Percentiles rank a stretch among this genome's conserved stretches.
Evolutionary conservation across 2,888 invertebrate species (phyloP).

Genomic region (Caenorhabditis sp.): DNA sequence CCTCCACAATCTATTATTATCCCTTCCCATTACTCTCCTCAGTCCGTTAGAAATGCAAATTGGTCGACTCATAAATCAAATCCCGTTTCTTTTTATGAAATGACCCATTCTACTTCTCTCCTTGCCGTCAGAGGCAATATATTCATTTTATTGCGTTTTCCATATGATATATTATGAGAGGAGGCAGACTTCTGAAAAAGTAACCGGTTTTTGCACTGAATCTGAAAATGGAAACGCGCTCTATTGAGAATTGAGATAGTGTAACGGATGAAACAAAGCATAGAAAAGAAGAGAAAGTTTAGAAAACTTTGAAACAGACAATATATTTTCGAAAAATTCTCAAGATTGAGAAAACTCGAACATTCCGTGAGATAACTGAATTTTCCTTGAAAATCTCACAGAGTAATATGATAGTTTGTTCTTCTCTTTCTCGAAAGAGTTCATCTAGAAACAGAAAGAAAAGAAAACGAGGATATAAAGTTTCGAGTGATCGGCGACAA

Average conservation of each 20-base stretch:
- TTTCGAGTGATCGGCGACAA: constrained; percentile 30
- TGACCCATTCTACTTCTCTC: background rate
- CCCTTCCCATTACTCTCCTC: background rate
- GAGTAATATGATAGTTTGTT: constrained; percentile 46
- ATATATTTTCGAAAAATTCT: background rate
- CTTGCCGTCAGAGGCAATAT: constrained; percentile 21
- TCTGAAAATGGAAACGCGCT: background rate
- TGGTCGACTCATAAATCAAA: constrained; percentile 33
- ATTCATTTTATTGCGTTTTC: constrained; percentile 25
- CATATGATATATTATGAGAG: constrained; percentile 2
- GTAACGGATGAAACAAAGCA: too few species aligned
- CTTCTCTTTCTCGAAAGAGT: constrained; percentile 21
- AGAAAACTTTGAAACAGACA: background rate
- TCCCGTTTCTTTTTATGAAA: constrained; percentile 43
- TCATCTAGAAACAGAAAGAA: constrained; percentile 18
- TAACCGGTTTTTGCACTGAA: constrained; percentile 17
- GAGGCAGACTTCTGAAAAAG: background rate
- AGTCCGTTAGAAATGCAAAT: constrained; percentile 22
- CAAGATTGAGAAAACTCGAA: background rate
- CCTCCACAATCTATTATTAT: too few species aligned
- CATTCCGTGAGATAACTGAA: constrained; percentile 19
- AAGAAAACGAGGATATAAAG: constrained; percentile 4
- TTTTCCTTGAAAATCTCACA: constrained; percentile 10
- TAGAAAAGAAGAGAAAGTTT: background rate
- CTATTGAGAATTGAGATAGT: background rate